Evolutionary conservation across 2,797 vertebrate genomes (phyloP).

Genomic region (Eremophila alpestris): DNA sequence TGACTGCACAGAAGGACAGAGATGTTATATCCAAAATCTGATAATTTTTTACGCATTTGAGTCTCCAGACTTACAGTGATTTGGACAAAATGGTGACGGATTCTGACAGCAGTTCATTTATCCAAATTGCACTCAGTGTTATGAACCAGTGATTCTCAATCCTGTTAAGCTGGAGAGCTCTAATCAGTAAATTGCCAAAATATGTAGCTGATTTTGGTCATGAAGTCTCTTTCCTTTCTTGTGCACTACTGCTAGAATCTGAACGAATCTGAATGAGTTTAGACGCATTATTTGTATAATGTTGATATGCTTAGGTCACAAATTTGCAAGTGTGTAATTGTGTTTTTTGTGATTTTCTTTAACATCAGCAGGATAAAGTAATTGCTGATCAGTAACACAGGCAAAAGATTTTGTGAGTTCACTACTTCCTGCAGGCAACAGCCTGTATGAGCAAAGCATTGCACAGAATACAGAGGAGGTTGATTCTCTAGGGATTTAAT

Average conservation of each 20-base stretch:
- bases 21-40: neutral
- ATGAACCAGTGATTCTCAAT: neutral
- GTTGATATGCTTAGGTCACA: neutral
- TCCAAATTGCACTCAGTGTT: neutral
- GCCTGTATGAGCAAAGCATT: neutral
- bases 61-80: neutral
- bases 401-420: neutral
- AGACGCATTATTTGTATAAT: neutral
- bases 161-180: neutral
- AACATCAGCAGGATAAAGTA: neutral
- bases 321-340: neutral
- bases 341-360: neutral
- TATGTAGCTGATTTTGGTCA: neutral
- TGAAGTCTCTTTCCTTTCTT: neutral
- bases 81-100: neutral
- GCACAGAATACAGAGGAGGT: neutral
- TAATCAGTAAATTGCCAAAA: conserved; percentile 2
- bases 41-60: neutral
- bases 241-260: neutral
- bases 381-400: neutral
- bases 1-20: neutral
- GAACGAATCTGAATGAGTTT: neutral
- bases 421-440: neutral
- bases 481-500: neutral
- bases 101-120: neutral